Conservation (phyloP, 2,113 vertebrate genomes). For the Pygoscelis adeliae region DNA sequence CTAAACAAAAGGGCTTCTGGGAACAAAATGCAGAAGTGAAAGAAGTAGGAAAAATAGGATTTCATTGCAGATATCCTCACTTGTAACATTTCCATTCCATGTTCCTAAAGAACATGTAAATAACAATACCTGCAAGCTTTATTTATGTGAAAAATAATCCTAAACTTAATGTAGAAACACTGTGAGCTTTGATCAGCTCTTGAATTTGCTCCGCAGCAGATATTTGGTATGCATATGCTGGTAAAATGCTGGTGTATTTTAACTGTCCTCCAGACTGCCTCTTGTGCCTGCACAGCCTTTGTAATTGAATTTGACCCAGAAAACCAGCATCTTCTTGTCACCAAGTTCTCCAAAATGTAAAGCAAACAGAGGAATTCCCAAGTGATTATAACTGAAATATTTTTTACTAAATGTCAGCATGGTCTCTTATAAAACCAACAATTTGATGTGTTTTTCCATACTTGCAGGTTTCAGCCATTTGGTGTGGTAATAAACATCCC, state of each 20-base stretch:
- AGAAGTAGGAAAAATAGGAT: not conserved
- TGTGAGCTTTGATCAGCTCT: not conserved
- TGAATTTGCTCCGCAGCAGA: not conserved
- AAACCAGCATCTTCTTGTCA: not conserved
- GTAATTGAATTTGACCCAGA: not conserved
- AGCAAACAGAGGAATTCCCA: not conserved
- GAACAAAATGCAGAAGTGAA: not conserved
- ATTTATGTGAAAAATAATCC: not conserved
- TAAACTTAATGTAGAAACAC: not conserved
- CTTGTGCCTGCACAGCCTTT: not conserved
- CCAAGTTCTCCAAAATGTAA: not conserved
- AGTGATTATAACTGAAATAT: not conserved
- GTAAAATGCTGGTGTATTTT: not conserved
- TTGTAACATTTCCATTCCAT: not conserved
- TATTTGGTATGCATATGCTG: not conserved
- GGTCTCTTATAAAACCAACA: not conserved
- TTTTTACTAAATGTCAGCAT: not conserved
- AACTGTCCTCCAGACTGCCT: not conserved
- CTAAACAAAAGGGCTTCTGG: not conserved
- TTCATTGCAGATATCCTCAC: not conserved
- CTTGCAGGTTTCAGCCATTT: not conserved
- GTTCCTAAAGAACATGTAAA: not conserved
- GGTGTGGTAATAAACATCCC: constrained; percentile 11
- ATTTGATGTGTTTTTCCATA: not conserved
- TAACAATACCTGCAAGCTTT: not conserved